Percentiles rank a stretch among this genome's conserved stretches.
phyloP scores from a whole-genome alignment of 2,113 vertebrate species.

The Pterocles gutturalis region DNA sequence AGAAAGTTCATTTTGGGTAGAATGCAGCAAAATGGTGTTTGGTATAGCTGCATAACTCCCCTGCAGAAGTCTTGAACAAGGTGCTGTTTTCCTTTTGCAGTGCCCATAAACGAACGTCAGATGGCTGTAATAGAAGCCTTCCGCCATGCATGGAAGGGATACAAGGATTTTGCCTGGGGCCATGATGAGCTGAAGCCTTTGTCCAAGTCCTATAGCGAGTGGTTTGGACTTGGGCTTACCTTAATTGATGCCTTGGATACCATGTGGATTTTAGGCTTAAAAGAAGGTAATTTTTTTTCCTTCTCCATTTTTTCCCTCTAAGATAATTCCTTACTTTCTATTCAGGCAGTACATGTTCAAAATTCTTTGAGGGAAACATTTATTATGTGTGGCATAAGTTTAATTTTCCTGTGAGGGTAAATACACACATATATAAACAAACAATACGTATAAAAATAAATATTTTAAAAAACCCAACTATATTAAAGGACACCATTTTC shows the following conservation, averaged over 20 bases:
- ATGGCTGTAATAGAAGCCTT: conserved; percentile 88
- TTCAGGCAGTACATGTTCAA: background rate
- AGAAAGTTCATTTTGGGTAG: background rate
- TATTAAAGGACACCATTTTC: background rate
- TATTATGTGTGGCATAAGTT: background rate
- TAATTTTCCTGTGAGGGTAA: background rate
- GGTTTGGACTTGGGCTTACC: conserved; percentile 96
- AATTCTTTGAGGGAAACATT: background rate
- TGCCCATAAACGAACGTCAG: conserved; percentile 74
- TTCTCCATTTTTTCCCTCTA: background rate
- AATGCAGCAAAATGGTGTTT: background rate
- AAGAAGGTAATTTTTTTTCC: conserved; percentile 81
- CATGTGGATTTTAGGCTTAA: conserved; percentile 95
- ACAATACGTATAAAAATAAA: background rate
- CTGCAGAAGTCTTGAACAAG: background rate
- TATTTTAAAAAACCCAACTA: background rate
- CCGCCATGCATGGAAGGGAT: conserved; percentile 92
- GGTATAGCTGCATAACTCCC: background rate
- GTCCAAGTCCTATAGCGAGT: conserved; percentile 90
- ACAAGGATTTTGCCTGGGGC: conserved; percentile 92
- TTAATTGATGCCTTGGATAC: conserved; percentile 95
- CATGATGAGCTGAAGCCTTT: conserved; percentile 95
- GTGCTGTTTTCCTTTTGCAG: conserved; percentile 24
- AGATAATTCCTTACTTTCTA: background rate
- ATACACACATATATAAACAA: background rate